Base-by-base conservation (phyloP, 92 coral and sea anemone species). In the Porites rus region DNA sequence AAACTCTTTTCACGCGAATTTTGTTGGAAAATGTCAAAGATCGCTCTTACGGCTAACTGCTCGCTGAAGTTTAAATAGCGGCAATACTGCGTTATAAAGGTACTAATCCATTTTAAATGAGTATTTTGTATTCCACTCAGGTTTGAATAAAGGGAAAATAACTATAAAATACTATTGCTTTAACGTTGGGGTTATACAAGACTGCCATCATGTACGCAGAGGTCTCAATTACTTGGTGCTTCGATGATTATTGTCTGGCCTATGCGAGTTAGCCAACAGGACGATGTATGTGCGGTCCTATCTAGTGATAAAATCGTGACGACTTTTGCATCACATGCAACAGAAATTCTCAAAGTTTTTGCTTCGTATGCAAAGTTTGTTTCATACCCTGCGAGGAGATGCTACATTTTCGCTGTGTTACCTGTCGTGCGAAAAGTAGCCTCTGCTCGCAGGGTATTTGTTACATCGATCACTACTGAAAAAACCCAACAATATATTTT, bases 161-260 rank as follows among this genome's bases (percentile, higher is more conserved):
- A 72, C 76, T 72, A 28, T 50, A 72, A 28, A 72, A 28, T 28
- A 72, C 58, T 73, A 52, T 73, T 73, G 61, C 72, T 67, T 67
- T 67, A 10, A 67, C 72, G 11, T 67, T 18, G 43, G 72, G 72
- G 72, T 67, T 67, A 67, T 67, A 67, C 72, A 20, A 67, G 72
- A 67, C 43, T 67, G 72, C 72, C 72, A 67, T 67, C 72, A 67
- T 67, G 72, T 17, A 67, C 31, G 31, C 72, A 20, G 18, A 67
- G 72, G 72, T 67, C 72, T 67, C 72, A 20, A 67, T 67, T 67
- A 22, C 24, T 22, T 22, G 24, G 0, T 22, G 24, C 72, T 67
- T 67, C 72, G 25, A 67, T 67, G 72, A 25, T 67, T 67, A 67
- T 67, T 43, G 72, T 67, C 72, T 67, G 72, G 72, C 72, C 72